Base-by-base conservation (phyloP, 2,113 vertebrate genomes). In the Scomber scombrus region DNA sequence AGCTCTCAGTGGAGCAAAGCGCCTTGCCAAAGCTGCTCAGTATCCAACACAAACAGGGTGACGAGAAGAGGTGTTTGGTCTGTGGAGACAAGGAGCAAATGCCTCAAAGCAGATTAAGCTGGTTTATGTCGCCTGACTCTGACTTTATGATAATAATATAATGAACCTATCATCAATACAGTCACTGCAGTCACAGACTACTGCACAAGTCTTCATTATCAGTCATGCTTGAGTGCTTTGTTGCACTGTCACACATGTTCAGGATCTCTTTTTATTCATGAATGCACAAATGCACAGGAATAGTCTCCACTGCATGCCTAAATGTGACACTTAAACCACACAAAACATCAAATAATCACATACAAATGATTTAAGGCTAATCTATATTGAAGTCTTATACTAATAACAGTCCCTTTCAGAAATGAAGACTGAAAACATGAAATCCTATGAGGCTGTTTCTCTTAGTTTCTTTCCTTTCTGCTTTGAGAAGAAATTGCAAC, bases 11-110 rank as follows among this genome's bases (percentile, higher is more conserved):
- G 54, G 54, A 70, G 26, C 52, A 61, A 46, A 47, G 62, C n/a
- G 3, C 15, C 19, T 47, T 65, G 75, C 13, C 57, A 71, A 14
- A 65, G 54, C 65, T 26, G 11, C 58, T 80, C 26, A 66, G 11
- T 52, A 29, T 75, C 77, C 1, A 46, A 69, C 43, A 19, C 64
- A 71, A 23, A 61, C 54, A 66, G 66, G 55, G 60, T 12, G 66
- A 62, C 21, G 60, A 49, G 60, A 67, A 9, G 65, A 71, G 47
- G 40, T 66, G 77, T 71, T 61, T 60, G 47, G 29, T 65, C 34
- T 55, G 77, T 11, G 51, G 45, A 71, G 80, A 71, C 2, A n/a
- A 58, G 51, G 56, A 50, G 50, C 8, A 73, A 66, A 72, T 55
- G 14, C 18, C 29, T 51, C 46, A 3, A 60, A 65, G 50, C 19